A percentile compares a stretch with the other conserved stretches of the same genome.
These are phyloP conservation scores for Strix aluco DNA, from an alignment of 2,113 vertebrate species.

Conservation along the genomic window DNA sequence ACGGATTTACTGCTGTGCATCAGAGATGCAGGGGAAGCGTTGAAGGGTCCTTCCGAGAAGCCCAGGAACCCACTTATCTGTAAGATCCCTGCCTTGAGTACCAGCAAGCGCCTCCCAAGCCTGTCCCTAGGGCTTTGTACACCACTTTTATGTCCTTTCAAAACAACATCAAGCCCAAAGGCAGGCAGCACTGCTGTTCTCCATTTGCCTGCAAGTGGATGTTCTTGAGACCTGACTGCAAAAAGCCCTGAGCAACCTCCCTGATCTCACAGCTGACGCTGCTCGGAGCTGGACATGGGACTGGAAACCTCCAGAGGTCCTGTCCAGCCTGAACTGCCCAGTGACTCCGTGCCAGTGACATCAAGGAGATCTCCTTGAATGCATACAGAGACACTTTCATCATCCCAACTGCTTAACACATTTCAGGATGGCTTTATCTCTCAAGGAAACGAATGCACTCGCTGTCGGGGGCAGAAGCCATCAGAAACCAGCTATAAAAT, in stretches of 20 bases:
- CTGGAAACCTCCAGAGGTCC: not conserved
- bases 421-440: not conserved
- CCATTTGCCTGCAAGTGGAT: not conserved
- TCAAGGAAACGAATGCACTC: not conserved
- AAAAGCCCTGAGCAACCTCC: not conserved
- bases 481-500: not conserved
- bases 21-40: not conserved
- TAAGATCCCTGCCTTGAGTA: not conserved
- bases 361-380: not conserved
- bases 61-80: not conserved
- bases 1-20: not conserved
- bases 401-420: not conserved
- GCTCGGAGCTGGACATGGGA: not conserved
- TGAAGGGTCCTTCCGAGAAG: not conserved
- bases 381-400: rapidly evolving
- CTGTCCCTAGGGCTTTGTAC: not conserved
- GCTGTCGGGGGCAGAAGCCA: not conserved
- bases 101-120: not conserved
- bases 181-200: not conserved
- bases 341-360: not conserved
- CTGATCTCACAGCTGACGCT: not conserved
- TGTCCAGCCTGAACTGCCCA: not conserved
- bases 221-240: not conserved
- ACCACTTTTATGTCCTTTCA: not conserved
- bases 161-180: not conserved